A percentile compares a stretch with the other conserved stretches of the same genome.
These are phyloP conservation scores for Phocides pigmalion DNA, from an alignment of 1,140 invertebrate genomes.

Conservation along the genomic window DNA sequence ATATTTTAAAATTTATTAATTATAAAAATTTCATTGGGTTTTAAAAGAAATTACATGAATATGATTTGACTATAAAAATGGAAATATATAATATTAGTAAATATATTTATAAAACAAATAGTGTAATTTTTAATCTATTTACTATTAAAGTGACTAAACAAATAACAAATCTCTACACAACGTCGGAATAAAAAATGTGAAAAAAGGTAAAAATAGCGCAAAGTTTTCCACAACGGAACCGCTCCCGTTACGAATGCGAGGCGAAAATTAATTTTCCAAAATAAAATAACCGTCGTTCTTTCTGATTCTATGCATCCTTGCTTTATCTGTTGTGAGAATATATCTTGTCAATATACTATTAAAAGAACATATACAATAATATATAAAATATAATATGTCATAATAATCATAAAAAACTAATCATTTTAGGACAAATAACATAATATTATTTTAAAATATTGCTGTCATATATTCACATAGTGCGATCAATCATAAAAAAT, in stretches of 20 bases:
- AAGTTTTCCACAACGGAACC: conserved; percentile 12
- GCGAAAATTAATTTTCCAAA: conserved; percentile 41
- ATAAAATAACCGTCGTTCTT: conserved; percentile 17
- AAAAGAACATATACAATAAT: background rate
- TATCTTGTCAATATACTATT: background rate
- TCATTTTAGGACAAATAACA: too few species aligned
- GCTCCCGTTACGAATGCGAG: conserved; percentile 25
- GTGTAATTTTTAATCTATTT: too few species aligned
- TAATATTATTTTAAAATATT: too few species aligned
- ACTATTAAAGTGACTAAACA: too few species aligned
- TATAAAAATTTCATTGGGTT: too few species aligned
- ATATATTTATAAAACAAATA: background rate
- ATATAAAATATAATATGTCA: background rate
- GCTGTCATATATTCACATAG: too few species aligned
- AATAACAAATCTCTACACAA: conserved; percentile 21
- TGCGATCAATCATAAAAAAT: too few species aligned
- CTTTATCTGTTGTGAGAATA: conserved; percentile 4
- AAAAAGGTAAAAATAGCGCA: conserved; percentile 1
- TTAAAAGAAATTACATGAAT: too few species aligned
- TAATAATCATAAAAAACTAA: too few species aligned
- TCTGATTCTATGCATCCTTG: conserved; percentile 44
- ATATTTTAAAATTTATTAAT: too few species aligned
- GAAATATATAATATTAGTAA: too few species aligned
- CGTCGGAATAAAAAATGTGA: background rate
- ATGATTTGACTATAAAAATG: too few species aligned